phyloP scores from a whole-genome alignment of 2,797 vertebrate species.

The Jordanella pulchra region DNA sequence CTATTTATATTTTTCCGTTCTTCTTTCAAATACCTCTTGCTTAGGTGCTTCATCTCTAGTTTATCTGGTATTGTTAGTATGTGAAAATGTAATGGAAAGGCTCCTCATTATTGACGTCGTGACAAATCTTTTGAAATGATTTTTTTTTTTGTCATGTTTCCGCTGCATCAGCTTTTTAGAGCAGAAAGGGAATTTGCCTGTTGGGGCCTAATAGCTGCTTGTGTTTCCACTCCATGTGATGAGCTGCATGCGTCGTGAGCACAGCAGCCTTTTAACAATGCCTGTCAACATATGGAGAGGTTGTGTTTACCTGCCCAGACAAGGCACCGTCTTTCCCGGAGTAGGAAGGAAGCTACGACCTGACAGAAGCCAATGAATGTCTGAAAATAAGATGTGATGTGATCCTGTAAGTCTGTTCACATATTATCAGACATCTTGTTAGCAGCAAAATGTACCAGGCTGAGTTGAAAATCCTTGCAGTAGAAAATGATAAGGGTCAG shows the following conservation, averaged over 20 bases:
- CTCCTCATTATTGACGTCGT: slow-evolving; percentile 7
- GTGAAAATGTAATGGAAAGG: slow-evolving; percentile 19
- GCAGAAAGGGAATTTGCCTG: slow-evolving; percentile 65
- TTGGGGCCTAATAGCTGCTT: slow-evolving; percentile 38
- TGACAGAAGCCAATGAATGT: slow-evolving; percentile 43
- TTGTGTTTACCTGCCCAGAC: slow-evolving; percentile 52
- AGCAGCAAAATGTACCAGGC: slow-evolving; percentile 1
- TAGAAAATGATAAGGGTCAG: neutral
- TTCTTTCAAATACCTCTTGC: slow-evolving; percentile 10
- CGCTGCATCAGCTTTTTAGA: slow-evolving; percentile 66
- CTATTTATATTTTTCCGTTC: slow-evolving; percentile 19
- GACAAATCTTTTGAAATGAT: neutral
- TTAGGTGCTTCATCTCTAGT: slow-evolving; percentile 3
- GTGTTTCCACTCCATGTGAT: slow-evolving; percentile 53
- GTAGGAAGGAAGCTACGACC: slow-evolving; percentile 15
- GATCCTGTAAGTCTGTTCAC: slow-evolving; percentile 31
- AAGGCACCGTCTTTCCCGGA: slow-evolving; percentile 31
- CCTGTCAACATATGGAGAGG: slow-evolving; percentile 43
- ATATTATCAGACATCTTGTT: slow-evolving; percentile 34
- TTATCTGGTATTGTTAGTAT: slow-evolving; percentile 24
- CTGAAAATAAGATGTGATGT: slow-evolving; percentile 49
- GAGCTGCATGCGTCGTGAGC: slow-evolving; percentile 48
- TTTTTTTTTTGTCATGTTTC: slow-evolving; percentile 33
- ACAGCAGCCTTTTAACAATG: slow-evolving; percentile 46
- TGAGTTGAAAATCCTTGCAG: slow-evolving; percentile 17